Conservation (phyloP, 1,140 invertebrate species). For the Prorops nasuta region DNA sequence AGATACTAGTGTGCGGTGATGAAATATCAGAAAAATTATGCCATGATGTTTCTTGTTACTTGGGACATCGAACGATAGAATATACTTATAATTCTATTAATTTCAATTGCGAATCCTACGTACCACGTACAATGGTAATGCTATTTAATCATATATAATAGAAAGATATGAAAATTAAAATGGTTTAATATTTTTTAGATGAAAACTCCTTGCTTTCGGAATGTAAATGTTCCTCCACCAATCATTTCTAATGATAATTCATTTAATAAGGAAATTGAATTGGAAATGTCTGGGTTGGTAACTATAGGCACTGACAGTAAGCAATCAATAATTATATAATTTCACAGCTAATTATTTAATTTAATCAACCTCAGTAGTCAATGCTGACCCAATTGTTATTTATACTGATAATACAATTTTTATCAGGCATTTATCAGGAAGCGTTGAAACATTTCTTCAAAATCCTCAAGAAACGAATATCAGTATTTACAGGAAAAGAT, state of each 20-base stretch:
- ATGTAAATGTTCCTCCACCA: conserved; percentile 61
- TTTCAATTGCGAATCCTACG: conserved; percentile 21
- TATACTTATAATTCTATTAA: conserved; percentile 26
- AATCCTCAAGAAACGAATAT: conserved; percentile 64
- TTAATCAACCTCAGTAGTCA: not conserved
- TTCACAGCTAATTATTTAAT: not conserved
- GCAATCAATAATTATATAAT: conserved; percentile 20
- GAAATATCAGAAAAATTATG: conserved; percentile 41
- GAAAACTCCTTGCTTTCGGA: conserved; percentile 51
- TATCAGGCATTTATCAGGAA: conserved; percentile 64
- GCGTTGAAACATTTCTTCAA: conserved; percentile 70
- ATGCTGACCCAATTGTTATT: no score
- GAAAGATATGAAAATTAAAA: not conserved
- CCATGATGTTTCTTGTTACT: conserved; percentile 36
- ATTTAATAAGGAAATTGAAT: conserved; percentile 65
- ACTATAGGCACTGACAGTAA: conserved; percentile 68
- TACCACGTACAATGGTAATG: conserved; percentile 25
- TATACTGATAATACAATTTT: conserved; percentile 7
- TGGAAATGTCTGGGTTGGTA: conserved; percentile 69
- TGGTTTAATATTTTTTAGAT: conserved; percentile 38
- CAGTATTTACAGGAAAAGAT: conserved; percentile 63
- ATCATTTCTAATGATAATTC: conserved; percentile 59
- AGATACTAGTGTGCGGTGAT: conserved; percentile 36
- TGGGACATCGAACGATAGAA: conserved; percentile 40
- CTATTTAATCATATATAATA: no score